Conservation (phyloP, 1,140 invertebrate species). For the Colletes gigas region DNA sequence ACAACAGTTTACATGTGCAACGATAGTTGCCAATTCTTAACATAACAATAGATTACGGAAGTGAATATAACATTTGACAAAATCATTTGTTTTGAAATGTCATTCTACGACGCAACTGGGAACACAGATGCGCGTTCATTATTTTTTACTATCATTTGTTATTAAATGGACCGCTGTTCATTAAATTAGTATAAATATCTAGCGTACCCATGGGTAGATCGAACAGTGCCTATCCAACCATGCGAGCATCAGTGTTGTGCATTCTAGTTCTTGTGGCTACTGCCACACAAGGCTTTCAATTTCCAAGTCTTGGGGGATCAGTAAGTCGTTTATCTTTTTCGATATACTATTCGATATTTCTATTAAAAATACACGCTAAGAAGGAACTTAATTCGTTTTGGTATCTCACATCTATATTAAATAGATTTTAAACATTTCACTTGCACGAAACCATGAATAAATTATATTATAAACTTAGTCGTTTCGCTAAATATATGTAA, state of each 20-base stretch:
- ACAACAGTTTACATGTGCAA: neutral
- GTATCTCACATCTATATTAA: too few relatives aligned
- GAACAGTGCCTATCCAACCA: conserved; percentile 11
- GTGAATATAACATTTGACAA: neutral
- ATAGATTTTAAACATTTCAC: too few relatives aligned
- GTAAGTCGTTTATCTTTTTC: conserved; percentile 12
- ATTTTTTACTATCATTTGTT: conserved; percentile 36
- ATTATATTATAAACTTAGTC: too few relatives aligned
- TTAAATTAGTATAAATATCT: conserved; percentile 42
- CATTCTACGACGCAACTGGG: conserved; percentile 1
- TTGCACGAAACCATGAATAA: too few relatives aligned
- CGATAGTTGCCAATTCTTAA: neutral
- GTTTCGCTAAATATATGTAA: too few relatives aligned
- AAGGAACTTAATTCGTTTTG: too few relatives aligned
- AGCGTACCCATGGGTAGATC: neutral
- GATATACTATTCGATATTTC: too few relatives aligned
- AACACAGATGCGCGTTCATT: conserved; percentile 34
- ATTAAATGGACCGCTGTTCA: conserved; percentile 17
- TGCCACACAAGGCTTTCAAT: neutral
- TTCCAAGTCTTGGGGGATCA: neutral
- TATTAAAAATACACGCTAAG: too few relatives aligned
- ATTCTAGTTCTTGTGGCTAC: conserved; percentile 57
- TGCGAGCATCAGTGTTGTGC: conserved; percentile 38
- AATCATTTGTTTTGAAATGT: neutral
- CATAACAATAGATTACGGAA: conserved; percentile 5